phyloP scores from a whole-genome alignment of 2,888 invertebrate species.

The Ochropacha duplaris region DNA sequence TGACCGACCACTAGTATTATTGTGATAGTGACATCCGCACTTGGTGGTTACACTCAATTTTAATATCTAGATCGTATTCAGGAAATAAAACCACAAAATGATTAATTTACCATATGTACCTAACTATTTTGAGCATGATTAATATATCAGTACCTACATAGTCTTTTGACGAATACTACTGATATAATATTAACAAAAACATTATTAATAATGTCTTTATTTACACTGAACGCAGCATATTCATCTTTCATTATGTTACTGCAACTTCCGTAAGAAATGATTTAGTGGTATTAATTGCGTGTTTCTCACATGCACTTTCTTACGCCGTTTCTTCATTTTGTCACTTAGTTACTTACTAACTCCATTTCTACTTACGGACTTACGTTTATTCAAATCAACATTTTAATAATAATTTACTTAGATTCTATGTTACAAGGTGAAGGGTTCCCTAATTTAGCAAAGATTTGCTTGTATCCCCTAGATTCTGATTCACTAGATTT shows the following conservation, averaged over 20 bases:
- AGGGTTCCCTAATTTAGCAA: too few species aligned
- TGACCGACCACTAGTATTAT: slow-evolving; percentile 40
- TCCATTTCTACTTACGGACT: background rate
- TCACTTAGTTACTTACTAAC: background rate
- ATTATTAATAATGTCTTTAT: background rate
- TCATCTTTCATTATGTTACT: slow-evolving; percentile 5
- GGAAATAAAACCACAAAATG: slow-evolving; percentile 74
- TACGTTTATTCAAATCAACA: background rate
- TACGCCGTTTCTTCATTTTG: slow-evolving; percentile 6
- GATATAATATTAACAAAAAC: background rate
- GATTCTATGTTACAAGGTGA: too few species aligned
- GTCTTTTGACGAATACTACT: background rate
- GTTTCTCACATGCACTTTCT: slow-evolving; percentile 35
- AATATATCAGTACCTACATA: background rate
- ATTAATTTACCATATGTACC: slow-evolving; percentile 41
- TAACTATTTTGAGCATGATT: background rate
- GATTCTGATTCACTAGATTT: background rate
- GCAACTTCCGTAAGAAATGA: slow-evolving; percentile 16
- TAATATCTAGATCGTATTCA: slow-evolving; percentile 63
- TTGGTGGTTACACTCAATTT: slow-evolving; percentile 42
- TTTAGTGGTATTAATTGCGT: slow-evolving; percentile 33
- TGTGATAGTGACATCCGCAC: slow-evolving; percentile 70
- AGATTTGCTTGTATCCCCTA: too few species aligned
- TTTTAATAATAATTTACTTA: too few species aligned
- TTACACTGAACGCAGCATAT: background rate